Base-by-base conservation (phyloP, 2,888 invertebrate genomes). In the Apocheima hispidaria region DNA sequence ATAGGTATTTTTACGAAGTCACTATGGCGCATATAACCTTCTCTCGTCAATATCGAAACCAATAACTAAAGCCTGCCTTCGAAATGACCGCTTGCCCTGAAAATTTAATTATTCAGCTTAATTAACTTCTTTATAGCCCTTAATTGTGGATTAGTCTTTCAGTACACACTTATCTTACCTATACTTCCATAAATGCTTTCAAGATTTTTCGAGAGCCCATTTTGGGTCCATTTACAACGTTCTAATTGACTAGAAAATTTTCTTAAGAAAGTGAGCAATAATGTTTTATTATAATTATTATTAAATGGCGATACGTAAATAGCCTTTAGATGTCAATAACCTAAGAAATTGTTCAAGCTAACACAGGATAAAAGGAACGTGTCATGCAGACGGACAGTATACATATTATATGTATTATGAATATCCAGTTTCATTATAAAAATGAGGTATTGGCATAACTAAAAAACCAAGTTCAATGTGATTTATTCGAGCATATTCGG, bases 101-200 rank as follows among this genome's bases (percentile, higher is more conserved):
- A 38, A 59, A 61, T 63, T 33, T 18, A 60, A 63, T 67, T 62
- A 63, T 63, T 65, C 46, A 60, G 49, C 28, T 21, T 58, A 60
- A 67, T 67, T 60, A 63, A 65, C 57, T 60, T 63, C 46, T 54
- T 52, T 57, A 57, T 52, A 33, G 63, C 16, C 54, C 55, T 36
- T 40, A 49, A 57, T 64, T 64, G 49, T 59, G 61, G 61, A 55
- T 65, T 59, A 65, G 60, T 65, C 48, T 60, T 54, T 52, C 43
- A 60, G 51, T 48, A 60, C 43, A 60, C 38, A 43, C 51, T 63
- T 66, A 61, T 56, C 63, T 55, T 49, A 12, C 14, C 36, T 23
- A 56, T 43, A 48, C 51, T 26, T 48, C 62, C 55, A 40, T 57
- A 60, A 65, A 58, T 36, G 38, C 48, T 58, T 51, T 51, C 36